Evolutionary conservation across 2,797 vertebrate species (phyloP), one percentile per base, ranked within the genome.

Genomic region (Rhynchonycteris naso): DNA sequence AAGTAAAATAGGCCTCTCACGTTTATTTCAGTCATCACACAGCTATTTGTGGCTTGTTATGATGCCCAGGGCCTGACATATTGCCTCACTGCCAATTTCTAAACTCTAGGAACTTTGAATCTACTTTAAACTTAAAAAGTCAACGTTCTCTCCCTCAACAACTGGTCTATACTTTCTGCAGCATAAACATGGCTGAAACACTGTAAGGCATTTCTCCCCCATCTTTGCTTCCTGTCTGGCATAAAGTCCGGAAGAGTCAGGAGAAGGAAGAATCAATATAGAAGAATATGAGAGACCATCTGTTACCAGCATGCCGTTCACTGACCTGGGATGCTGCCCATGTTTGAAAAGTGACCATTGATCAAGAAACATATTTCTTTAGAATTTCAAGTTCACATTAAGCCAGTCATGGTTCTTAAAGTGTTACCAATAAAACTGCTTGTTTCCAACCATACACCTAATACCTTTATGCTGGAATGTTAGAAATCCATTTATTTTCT

Each of bases 401-500:
- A 91, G 26, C 16, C 30, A 71, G 4, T 7, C 14, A 28, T 65
- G n/a, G 33, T 82, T 86, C 24, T 75, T 80, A 90, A 83, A 61
- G 66, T 76, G 15, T 65, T 59, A 14, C 2, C 26, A 50, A 71
- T 76, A 59, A 52, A 87, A 58, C 14, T 61, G 4, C 22, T 65
- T 92, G 33, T 5, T 89, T 33, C 26, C 52, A 92, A 74, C 54
- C 56, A 86, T 14, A 66, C 69, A 61, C 33, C 24, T 88, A 85
- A 82, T 69, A 74, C 47, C 35, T 95, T 63, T 61, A 72, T 93
- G 61, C 7, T 83, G 22, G 28, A 54, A 28, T 58, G 81, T 58
- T 90, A 35, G 56, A 76, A 84, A 59, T 72, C 4, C 14, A 90
- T n/a, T 93, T 35, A n/a, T 88, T 89, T 90, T 56, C 15, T 91